Base-by-base conservation (phyloP, 2,888 invertebrate genomes). In the Diplazon laetatorius region DNA sequence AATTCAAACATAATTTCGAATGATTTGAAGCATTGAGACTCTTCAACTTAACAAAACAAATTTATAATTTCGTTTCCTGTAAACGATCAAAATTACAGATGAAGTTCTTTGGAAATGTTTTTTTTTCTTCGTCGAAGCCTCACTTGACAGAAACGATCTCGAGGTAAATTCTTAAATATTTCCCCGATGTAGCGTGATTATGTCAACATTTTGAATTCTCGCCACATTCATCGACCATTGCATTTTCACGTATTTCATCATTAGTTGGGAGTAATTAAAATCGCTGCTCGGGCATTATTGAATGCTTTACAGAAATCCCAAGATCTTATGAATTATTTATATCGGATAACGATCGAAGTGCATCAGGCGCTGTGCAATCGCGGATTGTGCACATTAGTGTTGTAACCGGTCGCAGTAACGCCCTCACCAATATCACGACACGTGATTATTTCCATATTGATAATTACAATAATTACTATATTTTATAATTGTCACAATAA, bases 281-380 rank as follows among this genome's bases (percentile, higher is more conserved):
- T 39, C 30, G 12, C 48, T 62, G 59, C 50, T 60, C 30, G 20
- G 44, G 65, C 57, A 46, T 74, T 65, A 70, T 78, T 78, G 35
- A 77, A 72, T 68, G 44, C 60, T 37, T 46, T 39, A 66, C 52
- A 77, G 57, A 73, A 60, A 78, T 74, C 69, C 50, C 60, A 69
- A 70, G 74, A 69, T 48, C 73, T 60, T 37, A 78, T 78, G 69
- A 78, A 78, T 78, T 65, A 78, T 78, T 69, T 60, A 78, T 78
- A 12, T 35, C 65, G 65, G 73, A 74, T 78, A 72, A 14, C 59
- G 78, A 78, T 78, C 78, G 62, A 78, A 78, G 69, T 73, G 59
- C 73, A 59, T 16, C 14, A 25, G 20, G 70, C 42, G 63, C 50
- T 50, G 63, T 70, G 59, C 57, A 18, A 30, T 16, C 4, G 39